phyloP scores from a whole-genome alignment of 2,113 vertebrate genomes.

The Nothobranchius furzeri region DNA sequence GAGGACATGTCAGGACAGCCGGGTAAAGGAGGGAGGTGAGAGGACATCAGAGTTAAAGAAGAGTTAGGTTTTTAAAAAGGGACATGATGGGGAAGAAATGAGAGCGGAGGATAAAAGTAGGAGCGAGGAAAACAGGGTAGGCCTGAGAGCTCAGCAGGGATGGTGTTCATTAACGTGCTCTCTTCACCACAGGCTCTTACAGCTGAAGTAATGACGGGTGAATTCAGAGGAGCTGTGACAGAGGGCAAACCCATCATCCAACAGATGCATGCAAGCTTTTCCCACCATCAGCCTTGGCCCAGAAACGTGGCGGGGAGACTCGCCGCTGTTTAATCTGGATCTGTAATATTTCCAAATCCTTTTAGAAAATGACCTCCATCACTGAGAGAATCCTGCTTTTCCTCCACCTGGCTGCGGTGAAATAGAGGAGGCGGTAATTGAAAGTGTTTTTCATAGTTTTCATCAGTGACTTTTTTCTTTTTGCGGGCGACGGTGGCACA shows the following conservation, averaged over 20 bases:
- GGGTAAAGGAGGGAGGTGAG: constrained; percentile 44
- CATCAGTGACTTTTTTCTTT: not conserved
- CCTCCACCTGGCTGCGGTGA: constrained; percentile 18
- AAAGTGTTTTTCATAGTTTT: constrained; percentile 9
- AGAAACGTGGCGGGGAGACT: constrained; percentile 45
- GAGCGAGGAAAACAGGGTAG: constrained; percentile 36
- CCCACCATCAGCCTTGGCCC: constrained; percentile 37
- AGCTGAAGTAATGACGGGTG: constrained; percentile 64
- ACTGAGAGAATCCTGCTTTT: constrained; percentile 46
- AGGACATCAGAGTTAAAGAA: constrained; percentile 48
- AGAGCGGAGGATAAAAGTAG: constrained; percentile 43
- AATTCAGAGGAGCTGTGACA: constrained; percentile 60
- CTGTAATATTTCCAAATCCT: constrained; percentile 72
- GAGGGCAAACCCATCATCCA: constrained; percentile 57
- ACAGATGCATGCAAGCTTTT: constrained; percentile 39
- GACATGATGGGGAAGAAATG: constrained; percentile 44
- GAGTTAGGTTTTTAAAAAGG: constrained; percentile 35
- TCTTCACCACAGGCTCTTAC: constrained; percentile 53
- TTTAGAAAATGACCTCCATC: constrained; percentile 69
- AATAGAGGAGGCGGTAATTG: constrained; percentile 3
- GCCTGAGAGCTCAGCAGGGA: constrained; percentile 63
- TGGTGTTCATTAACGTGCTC: constrained; percentile 67
- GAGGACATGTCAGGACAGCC: constrained; percentile 32
- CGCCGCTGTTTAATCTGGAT: constrained; percentile 58
- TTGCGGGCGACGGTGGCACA: too few relatives aligned